phyloP scores from a whole-genome alignment of 2,888 invertebrate species.

The Lampropteryx suffumata region DNA sequence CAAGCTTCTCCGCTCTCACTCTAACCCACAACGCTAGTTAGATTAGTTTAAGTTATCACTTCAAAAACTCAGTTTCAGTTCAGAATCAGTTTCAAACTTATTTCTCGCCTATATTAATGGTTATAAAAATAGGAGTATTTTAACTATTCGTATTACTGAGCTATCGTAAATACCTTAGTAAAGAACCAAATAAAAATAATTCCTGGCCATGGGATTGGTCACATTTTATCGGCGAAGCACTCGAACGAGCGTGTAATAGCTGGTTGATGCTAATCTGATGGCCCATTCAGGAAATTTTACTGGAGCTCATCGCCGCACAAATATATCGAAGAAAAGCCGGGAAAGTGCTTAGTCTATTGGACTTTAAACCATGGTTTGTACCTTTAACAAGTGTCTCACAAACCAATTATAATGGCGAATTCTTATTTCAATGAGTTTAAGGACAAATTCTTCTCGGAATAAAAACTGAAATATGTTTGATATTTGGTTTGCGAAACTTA shows the following conservation, averaged over 20 bases:
- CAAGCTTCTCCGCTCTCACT: too few relatives aligned
- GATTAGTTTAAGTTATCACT: too few relatives aligned
- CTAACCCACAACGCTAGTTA: too few relatives aligned
- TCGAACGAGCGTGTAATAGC: constrained; percentile 60
- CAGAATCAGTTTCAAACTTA: too few relatives aligned
- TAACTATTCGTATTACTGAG: constrained; percentile 8
- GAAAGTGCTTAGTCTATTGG: background rate
- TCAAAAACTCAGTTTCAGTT: too few relatives aligned
- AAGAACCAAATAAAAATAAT: constrained; percentile 34
- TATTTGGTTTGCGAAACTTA: too few relatives aligned
- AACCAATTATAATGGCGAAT: background rate
- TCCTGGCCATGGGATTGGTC: constrained; percentile 35
- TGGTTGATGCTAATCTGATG: constrained; percentile 72
- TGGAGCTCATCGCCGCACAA: constrained; percentile 47
- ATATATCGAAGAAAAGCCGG: constrained; percentile 6
- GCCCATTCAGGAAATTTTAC: constrained; percentile 67
- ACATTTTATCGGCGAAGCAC: constrained; percentile 56
- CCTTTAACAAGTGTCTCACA: background rate
- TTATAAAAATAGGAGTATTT: too few relatives aligned
- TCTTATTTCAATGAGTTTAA: too few relatives aligned
- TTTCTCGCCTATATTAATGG: too few relatives aligned
- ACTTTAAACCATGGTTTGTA: constrained; percentile 8
- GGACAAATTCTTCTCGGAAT: too few relatives aligned
- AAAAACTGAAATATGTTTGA: too few relatives aligned
- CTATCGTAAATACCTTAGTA: constrained; percentile 23